A percentile compares a stretch with the other conserved stretches of the same genome.
These are phyloP conservation scores for Allophyes oxyacanthae DNA, from an alignment of 2,888 invertebrate genomes.

Conservation along the genomic window DNA sequence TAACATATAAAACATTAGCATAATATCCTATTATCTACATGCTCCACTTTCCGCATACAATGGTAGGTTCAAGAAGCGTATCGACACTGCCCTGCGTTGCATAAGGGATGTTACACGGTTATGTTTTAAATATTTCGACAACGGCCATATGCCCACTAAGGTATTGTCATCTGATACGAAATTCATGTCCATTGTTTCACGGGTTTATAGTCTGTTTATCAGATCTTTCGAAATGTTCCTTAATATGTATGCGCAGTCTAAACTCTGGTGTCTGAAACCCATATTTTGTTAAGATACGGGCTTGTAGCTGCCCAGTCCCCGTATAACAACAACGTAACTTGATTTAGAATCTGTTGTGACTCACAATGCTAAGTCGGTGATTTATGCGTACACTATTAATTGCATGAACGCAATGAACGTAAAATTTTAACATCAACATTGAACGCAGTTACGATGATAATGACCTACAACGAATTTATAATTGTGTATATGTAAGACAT, in stretches of 20 bases:
- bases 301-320: conserved; percentile 7
- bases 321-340: not conserved
- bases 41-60: conserved; percentile 71
- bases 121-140: conserved; percentile 21
- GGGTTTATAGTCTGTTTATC: conserved; percentile 26
- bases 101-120: conserved; percentile 50
- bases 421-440: conserved; percentile 27
- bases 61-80: conserved; percentile 62
- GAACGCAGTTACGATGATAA: conserved; percentile 42
- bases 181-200: conserved; percentile 46
- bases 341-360: conserved; percentile 18
- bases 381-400: conserved; percentile 29
- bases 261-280: not conserved
- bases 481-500: conserved; percentile 4
- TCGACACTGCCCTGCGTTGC: conserved; percentile 49
- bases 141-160: conserved; percentile 31
- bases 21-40: conserved; percentile 60
- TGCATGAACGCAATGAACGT: conserved; percentile 20
- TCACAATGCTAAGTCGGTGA: conserved; percentile 3
- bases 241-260: conserved; percentile 19
- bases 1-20: conserved; percentile 51
- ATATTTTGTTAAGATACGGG: conserved; percentile 18
- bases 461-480: conserved; percentile 41
- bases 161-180: conserved; percentile 55
- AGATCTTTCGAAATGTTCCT: conserved; percentile 43